These are phyloP conservation scores for Hippocampus barbouri DNA, from an alignment of 2,113 vertebrate species.

Conservation along the genomic window DNA sequence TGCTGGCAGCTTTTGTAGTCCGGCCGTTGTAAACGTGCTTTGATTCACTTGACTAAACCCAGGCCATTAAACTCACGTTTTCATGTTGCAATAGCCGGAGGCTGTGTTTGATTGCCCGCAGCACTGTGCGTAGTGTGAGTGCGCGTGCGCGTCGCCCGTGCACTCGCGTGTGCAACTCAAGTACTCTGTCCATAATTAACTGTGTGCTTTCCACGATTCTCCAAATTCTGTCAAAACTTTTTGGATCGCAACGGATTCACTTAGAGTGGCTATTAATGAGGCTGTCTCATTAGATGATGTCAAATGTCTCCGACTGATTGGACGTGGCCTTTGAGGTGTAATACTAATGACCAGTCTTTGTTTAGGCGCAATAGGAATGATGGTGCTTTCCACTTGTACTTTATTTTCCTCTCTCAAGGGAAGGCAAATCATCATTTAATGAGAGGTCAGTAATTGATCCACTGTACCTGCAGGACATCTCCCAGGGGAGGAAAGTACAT, in stretches of 20 bases:
- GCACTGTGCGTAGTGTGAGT: slow-evolving; percentile 23
- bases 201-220: background rate
- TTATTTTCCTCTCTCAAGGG: slow-evolving; percentile 45
- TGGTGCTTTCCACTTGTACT: slow-evolving; percentile 26
- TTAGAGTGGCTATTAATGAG: background rate
- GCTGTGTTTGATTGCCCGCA: slow-evolving; percentile 48
- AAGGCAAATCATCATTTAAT: slow-evolving; percentile 58
- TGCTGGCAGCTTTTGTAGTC: slow-evolving; percentile 33
- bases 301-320: background rate
- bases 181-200: background rate
- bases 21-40: slow-evolving; percentile 51
- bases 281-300: background rate
- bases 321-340: slow-evolving; percentile 11
- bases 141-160: slow-evolving; percentile 30
- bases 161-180: slow-evolving; percentile 18
- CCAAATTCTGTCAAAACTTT: background rate
- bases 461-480: slow-evolving; percentile 54
- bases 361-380: slow-evolving; percentile 28
- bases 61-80: slow-evolving; percentile 49
- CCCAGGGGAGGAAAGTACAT: slow-evolving; percentile 28
- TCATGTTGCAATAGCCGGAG: slow-evolving; percentile 41
- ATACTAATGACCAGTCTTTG: slow-evolving; percentile 28
- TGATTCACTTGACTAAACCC: slow-evolving; percentile 49
- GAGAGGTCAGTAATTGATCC: slow-evolving; percentile 72
- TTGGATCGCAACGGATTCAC: no score